Percentiles rank a stretch among this genome's conserved stretches.
phyloP scores from a whole-genome alignment of 2,113 vertebrate genomes.

The Corydoras maculifer region DNA sequence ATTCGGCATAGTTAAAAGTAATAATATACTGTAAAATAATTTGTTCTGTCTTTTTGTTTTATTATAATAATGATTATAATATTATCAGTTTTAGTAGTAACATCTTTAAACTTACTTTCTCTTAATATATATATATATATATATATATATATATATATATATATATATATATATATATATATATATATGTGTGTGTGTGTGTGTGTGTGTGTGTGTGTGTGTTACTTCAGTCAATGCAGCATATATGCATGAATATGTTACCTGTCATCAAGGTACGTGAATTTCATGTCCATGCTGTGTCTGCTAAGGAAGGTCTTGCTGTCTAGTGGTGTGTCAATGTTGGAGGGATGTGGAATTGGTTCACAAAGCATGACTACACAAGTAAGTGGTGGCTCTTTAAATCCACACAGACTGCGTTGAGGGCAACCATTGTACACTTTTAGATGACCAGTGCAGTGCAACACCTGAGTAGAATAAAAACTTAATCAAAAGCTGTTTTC shows the following conservation, averaged over 20 bases:
- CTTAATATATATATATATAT: not conserved
- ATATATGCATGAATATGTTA: slow-evolving; percentile 41
- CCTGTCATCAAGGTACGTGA: slow-evolving; percentile 96
- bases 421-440: slow-evolving; percentile 79
- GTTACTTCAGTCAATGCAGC: too few relatives aligned
- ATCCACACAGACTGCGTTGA: slow-evolving; percentile 74
- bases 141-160: not conserved
- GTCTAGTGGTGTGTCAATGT: slow-evolving; percentile 93
- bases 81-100: too few relatives aligned
- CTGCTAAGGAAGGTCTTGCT: slow-evolving; percentile 94
- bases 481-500: not conserved
- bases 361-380: slow-evolving; percentile 94
- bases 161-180: not conserved
- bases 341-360: slow-evolving; percentile 91
- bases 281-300: slow-evolving; percentile 99
- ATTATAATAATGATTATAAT: too few relatives aligned
- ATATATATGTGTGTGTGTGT: not conserved
- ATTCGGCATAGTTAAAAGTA: too few relatives aligned
- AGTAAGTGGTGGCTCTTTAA: slow-evolving; percentile 84
- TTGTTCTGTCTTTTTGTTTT: too few relatives aligned
- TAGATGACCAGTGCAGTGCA: slow-evolving; percentile 93
- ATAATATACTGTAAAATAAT: too few relatives aligned
- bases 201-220: not conserved
- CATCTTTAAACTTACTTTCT: too few relatives aligned
- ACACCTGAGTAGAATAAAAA: slow-evolving; percentile 67